Base-by-base conservation (phyloP, 2,888 invertebrate species). In the Leucozona laternaria region DNA sequence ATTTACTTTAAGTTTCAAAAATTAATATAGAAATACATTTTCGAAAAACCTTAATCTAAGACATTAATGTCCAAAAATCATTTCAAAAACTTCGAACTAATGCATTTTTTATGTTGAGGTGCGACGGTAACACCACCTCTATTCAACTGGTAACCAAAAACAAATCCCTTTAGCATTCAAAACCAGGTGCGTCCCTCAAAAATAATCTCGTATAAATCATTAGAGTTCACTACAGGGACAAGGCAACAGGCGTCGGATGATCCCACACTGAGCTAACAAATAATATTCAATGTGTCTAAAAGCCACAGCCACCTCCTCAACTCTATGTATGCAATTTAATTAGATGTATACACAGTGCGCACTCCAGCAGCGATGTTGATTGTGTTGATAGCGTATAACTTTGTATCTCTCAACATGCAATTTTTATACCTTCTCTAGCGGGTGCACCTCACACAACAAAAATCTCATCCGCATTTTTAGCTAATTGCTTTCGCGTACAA, bases 381-480 rank as follows among this genome's bases (percentile, higher is more conserved):
- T 58, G 58, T 79, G 70, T 66, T 76, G 79, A 75, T 84, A 79
- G 57, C 37, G 43, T 57, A 66, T 72, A 77, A 53, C 66, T 40
- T 48, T 53, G n/a, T 20, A 45, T 60, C 79, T 79, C 71, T 68
- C 60, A 64, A 43, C 66, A 28, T 84, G 34, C 11, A 34, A 58
- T 28, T n/a, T 58, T 13, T 58, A 40, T 34, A 64, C 28, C 48
- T 75, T 76, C 79, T 53, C 20, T n/a, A 3, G 15, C 7, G 2
- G 28, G 17, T 75, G 68, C 58, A 75, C 75, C 75, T 43, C 71
- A 17, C 2, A 31, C 34, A 58, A 55, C 50, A 48, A 76, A 76
- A 80, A 79, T 85, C 77, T 72, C 76, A 85, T 85, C 84, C 84
- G 80, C 84, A 85, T 85, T 85, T 85, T 80, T 72, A 64, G 66